Evolutionary conservation across 2,888 invertebrate genomes (phyloP).

Genomic region (Drosophila robusta): DNA sequence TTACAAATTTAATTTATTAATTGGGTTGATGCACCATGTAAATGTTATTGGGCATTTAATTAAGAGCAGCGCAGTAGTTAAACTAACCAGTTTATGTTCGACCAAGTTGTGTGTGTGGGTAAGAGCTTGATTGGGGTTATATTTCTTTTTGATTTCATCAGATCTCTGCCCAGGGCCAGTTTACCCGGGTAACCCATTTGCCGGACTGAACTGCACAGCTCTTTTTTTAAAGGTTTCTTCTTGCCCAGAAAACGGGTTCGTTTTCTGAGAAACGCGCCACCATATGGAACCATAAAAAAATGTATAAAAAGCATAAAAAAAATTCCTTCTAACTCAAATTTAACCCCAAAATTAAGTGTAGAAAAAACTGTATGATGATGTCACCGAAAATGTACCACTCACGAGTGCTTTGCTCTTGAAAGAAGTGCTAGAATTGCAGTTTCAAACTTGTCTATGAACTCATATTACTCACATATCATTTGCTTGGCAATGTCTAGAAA

Average conservation of each 20-base stretch:
- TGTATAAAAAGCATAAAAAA: neutral
- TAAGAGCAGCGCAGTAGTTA: conserved; percentile 2
- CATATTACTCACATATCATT: conserved; percentile 15
- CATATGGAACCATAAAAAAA: conserved; percentile 3
- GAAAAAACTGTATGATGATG: conserved; percentile 44
- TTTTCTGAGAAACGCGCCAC: conserved; percentile 18
- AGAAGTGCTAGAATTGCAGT: conserved; percentile 31
- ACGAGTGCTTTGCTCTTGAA: conserved; percentile 29
- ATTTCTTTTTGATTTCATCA: neutral
- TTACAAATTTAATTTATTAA: conserved; percentile 55
- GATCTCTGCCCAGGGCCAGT: neutral
- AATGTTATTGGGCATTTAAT: conserved; percentile 38
- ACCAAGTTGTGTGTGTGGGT: neutral
- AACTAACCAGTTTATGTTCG: conserved; percentile 6
- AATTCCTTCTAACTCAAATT: conserved; percentile 1
- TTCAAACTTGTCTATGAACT: conserved; percentile 1
- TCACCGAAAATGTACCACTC: conserved; percentile 35
- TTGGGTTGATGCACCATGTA: conserved; percentile 39
- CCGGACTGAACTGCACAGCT: neutral
- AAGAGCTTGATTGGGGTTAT: neutral
- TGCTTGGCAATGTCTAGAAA: conserved; percentile 13
- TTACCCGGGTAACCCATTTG: conserved; percentile 7
- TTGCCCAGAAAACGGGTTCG: conserved; percentile 22
- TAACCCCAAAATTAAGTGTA: conserved; percentile 1
- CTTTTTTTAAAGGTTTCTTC: conserved; percentile 1